A percentile compares a stretch with the other conserved stretches of the same genome.
phyloP scores from a whole-genome alignment of 2,113 vertebrate species.

The Pseudois nayaur region DNA sequence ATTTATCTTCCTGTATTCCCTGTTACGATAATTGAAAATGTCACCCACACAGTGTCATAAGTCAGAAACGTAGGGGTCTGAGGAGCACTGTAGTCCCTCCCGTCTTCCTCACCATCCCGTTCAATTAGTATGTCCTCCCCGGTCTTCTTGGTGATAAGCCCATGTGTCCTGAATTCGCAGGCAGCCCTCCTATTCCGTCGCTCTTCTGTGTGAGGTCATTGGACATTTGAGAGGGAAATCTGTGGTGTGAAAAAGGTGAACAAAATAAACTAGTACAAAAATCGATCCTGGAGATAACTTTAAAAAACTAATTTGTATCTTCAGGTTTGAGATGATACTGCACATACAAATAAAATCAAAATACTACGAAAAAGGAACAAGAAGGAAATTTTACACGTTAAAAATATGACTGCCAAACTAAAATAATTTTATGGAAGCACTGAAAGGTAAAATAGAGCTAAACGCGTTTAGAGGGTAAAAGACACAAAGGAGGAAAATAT shows the following conservation, averaged over 20 bases:
- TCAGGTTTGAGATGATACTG: background rate
- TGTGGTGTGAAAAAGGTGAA: background rate
- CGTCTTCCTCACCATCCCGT: background rate
- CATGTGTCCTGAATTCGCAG: background rate
- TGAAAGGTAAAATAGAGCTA: background rate
- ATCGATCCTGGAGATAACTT: background rate
- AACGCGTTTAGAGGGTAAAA: background rate
- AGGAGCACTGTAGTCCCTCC: background rate
- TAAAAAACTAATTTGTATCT: background rate
- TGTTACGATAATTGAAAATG: background rate
- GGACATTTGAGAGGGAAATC: background rate
- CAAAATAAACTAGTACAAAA: background rate
- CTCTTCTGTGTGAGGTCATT: background rate
- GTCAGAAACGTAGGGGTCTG: background rate
- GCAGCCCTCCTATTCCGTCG: background rate
- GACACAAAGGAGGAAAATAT: background rate
- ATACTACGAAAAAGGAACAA: background rate
- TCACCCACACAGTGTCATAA: background rate
- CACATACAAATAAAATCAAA: slow-evolving; percentile 6
- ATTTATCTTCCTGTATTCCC: background rate
- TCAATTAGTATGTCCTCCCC: background rate
- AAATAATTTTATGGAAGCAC: background rate
- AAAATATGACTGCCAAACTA: background rate
- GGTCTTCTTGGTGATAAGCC: background rate
- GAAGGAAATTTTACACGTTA: background rate